These are phyloP conservation scores for Hetaerina americana DNA, from an alignment of 1,140 invertebrate species.

Conservation along the genomic window DNA sequence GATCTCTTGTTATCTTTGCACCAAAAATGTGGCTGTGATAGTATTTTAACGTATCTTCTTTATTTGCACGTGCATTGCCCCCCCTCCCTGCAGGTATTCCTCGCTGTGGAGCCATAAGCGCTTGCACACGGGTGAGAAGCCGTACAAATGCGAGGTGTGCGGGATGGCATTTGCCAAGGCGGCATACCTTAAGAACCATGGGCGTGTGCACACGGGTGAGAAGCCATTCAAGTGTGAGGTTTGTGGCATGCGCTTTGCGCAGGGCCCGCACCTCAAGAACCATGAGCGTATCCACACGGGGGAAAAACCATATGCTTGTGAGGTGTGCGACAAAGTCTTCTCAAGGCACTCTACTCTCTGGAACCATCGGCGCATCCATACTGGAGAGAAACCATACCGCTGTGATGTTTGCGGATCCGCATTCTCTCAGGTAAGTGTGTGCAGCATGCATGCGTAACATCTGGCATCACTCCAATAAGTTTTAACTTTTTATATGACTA, in stretches of 20 bases:
- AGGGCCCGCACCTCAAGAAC: conserved; percentile 16
- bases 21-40: no score
- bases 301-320: conserved; percentile 19
- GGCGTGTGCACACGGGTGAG: conserved; percentile 54
- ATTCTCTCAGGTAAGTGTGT: conserved; percentile 2
- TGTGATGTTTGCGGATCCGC: conserved; percentile 13
- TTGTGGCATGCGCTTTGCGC: background rate
- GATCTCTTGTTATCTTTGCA: no score
- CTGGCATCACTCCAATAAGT: background rate
- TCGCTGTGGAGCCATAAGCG: conserved; percentile 76
- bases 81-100: conserved; percentile 55
- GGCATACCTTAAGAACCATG: conserved; percentile 84
- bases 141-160: conserved; percentile 85
- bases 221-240: conserved; percentile 7
- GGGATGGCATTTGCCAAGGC: conserved; percentile 85
- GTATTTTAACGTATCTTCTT: no score
- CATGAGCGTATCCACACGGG: conserved; percentile 20
- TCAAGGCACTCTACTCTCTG: conserved; percentile 73
- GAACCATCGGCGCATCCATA: conserved; percentile 90
- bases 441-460: no score
- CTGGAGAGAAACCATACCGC: conserved; percentile 78
- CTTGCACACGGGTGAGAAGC: conserved; percentile 74
- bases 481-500: no score
- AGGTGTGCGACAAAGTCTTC: conserved; percentile 77
- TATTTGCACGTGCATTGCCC: no score